A percentile compares a stretch with the other conserved stretches of the same genome.
Evolutionary conservation across 1,140 invertebrate genomes (phyloP).

Genomic region (Triops longicaudatus): DNA sequence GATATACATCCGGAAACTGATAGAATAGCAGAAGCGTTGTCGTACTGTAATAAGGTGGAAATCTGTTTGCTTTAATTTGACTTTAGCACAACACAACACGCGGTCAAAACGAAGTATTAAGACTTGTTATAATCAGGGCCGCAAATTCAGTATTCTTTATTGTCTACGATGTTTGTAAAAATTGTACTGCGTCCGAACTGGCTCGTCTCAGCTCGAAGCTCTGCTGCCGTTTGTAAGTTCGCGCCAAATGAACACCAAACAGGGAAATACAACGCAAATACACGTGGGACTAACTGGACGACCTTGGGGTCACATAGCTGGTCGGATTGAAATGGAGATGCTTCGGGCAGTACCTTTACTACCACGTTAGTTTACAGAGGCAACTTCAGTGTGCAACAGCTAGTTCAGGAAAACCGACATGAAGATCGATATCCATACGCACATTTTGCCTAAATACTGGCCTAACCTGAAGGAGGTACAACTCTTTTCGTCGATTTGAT

Average conservation of each 20-base stretch:
- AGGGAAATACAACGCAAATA: background rate
- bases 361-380: background rate
- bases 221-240: background rate
- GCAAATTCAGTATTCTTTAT: too few relatives aligned
- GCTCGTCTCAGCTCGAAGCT: too few relatives aligned
- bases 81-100: too few relatives aligned
- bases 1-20: too few relatives aligned
- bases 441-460: slow-evolving; percentile 48
- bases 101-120: too few relatives aligned
- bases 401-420: slow-evolving; percentile 25
- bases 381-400: background rate
- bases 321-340: background rate
- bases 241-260: background rate
- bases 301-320: background rate
- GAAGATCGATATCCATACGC: slow-evolving; percentile 52
- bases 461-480: slow-evolving; percentile 48
- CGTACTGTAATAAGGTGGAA: too few relatives aligned
- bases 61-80: too few relatives aligned
- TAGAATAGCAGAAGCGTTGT: too few relatives aligned
- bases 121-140: too few relatives aligned
- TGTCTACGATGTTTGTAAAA: too few relatives aligned
- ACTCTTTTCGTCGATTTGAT: too few relatives aligned
- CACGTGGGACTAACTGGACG: background rate
- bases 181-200: too few relatives aligned
- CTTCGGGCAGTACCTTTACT: background rate